A percentile compares a stretch with the other conserved stretches of the same genome.
Conservation (phyloP, 1,140 invertebrate genomes). For the Euglossa dilemma region DNA sequence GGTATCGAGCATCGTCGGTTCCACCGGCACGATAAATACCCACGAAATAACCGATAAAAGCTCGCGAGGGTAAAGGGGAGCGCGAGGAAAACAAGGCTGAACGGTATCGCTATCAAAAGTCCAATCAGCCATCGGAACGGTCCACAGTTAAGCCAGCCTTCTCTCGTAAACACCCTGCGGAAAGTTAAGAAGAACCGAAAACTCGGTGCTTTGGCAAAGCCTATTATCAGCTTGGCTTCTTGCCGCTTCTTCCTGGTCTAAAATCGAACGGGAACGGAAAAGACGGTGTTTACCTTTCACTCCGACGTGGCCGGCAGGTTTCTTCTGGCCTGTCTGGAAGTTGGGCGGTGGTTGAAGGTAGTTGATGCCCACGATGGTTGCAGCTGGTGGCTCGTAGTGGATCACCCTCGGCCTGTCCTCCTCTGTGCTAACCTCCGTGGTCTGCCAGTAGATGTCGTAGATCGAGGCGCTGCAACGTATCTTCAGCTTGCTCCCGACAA, state of each 20-base stretch:
- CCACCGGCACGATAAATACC: not conserved
- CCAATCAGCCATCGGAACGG: not conserved
- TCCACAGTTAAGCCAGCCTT: no score
- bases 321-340: conserved; percentile 80
- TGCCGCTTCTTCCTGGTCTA: no score
- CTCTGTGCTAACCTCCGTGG: conserved; percentile 84
- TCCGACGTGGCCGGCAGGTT: conserved; percentile 79
- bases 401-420: conserved; percentile 80
- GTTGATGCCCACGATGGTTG: conserved; percentile 79
- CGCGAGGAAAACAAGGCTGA: not conserved
- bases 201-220: not conserved
- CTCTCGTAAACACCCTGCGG: not conserved
- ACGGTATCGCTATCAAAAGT: not conserved
- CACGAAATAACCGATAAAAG: not conserved
- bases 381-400: conserved; percentile 73
- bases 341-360: conserved; percentile 81
- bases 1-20: not conserved
- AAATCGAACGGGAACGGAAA: no score
- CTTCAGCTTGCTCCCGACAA: conserved; percentile 84
- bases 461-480: conserved; percentile 85
- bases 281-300: conserved; percentile 75
- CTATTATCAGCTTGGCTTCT: not conserved
- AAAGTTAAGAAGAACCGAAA: not conserved
- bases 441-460: conserved; percentile 85
- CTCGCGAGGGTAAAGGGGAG: not conserved